A percentile compares a stretch with the other conserved stretches of the same genome.
phyloP scores from a whole-genome alignment of 2,113 vertebrate species.

The Forbesichthys papilliferus region DNA sequence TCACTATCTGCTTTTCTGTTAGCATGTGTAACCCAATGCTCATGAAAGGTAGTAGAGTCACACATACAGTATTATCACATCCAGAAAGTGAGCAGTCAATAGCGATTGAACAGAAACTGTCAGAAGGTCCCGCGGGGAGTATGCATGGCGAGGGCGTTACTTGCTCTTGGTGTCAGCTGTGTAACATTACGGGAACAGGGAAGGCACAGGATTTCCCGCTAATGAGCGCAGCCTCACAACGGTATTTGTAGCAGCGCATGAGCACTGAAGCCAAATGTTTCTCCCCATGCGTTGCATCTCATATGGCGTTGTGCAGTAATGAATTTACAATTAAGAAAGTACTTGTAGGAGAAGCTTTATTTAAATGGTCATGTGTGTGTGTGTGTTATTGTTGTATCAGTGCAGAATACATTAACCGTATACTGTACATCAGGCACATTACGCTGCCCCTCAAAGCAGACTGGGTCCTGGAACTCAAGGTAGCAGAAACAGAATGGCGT shows the following conservation, averaged over 20 bases:
- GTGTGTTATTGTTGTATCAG: conserved; percentile 11
- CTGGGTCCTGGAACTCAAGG: neutral
- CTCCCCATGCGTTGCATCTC: conserved; percentile 25
- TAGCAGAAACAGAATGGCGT: neutral
- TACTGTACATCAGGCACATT: neutral
- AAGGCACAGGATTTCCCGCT: neutral
- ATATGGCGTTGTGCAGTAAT: neutral
- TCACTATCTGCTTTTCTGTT: conserved; percentile 9
- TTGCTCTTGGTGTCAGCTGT: conserved; percentile 14
- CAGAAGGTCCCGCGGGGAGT: conserved; percentile 21
- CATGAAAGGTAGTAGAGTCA: conserved; percentile 4
- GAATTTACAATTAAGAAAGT: neutral
- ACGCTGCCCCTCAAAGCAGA: neutral
- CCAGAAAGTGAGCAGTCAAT: neutral
- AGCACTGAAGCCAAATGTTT: conserved; percentile 15
- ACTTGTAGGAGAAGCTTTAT: neutral
- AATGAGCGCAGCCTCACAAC: conserved; percentile 7
- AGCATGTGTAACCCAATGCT: neutral
- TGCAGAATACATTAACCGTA: conserved; percentile 14
- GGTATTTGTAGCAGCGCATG: conserved; percentile 17
- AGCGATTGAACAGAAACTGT: conserved; percentile 17
- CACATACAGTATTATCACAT: too few relatives aligned
- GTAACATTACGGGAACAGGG: neutral
- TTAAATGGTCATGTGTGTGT: neutral
- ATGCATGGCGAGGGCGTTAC: neutral